Conservation (phyloP, 1,140 invertebrate species). For the Diachasmimorpha longicaudata region DNA sequence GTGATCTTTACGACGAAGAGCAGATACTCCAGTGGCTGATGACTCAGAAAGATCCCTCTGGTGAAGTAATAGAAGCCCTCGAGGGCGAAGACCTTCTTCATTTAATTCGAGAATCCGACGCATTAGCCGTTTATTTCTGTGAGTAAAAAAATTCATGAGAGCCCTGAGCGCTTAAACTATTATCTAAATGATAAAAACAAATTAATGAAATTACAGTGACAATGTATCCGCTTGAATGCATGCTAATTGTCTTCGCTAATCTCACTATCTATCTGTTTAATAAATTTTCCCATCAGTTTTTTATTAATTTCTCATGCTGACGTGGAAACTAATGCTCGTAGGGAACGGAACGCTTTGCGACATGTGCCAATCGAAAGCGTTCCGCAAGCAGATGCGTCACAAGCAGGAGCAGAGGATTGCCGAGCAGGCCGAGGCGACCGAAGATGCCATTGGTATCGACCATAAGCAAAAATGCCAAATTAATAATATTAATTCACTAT, state of each 20-base stretch:
- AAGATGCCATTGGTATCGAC: slow-evolving; percentile 56
- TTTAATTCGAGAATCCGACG: slow-evolving; percentile 81
- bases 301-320: slow-evolving; percentile 28
- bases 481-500: not conserved
- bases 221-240: not conserved
- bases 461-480: slow-evolving; percentile 11
- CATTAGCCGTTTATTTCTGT: slow-evolving; percentile 92
- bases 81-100: slow-evolving; percentile 83
- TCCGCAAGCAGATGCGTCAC: slow-evolving; percentile 69
- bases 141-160: slow-evolving; percentile 63
- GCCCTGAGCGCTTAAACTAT: not conserved
- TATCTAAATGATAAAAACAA: not conserved
- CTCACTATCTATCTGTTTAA: not conserved
- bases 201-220: not conserved
- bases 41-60: slow-evolving; percentile 88
- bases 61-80: slow-evolving; percentile 88
- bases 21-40: slow-evolving; percentile 88
- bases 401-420: slow-evolving; percentile 67
- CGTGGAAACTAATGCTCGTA: slow-evolving; percentile 62
- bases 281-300: slow-evolving; percentile 10
- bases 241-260: not conserved
- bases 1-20: slow-evolving; percentile 88
- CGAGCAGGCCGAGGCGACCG: slow-evolving; percentile 59
- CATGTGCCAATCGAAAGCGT: slow-evolving; percentile 76
- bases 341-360: slow-evolving; percentile 88